These are phyloP conservation scores for Chaetogeoica ovagalla DNA, from an alignment of 2,888 invertebrate species.

Conservation along the genomic window DNA sequence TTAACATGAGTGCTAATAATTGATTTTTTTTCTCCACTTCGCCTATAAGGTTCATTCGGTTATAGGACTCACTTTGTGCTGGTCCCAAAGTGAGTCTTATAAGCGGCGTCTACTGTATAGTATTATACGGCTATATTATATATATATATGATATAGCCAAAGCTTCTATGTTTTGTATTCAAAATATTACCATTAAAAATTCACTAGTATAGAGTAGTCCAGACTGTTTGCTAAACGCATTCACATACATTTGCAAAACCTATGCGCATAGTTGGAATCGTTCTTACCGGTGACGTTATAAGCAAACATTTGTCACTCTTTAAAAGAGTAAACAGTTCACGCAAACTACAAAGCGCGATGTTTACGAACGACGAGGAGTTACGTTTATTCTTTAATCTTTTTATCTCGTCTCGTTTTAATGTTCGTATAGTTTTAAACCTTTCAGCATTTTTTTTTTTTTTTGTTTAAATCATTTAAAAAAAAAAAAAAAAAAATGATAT, in stretches of 20 bases:
- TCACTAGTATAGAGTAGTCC: neutral
- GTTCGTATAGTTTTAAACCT: neutral
- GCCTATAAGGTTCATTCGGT: too few relatives aligned
- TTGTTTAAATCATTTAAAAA: too few relatives aligned
- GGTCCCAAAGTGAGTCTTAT: too few relatives aligned
- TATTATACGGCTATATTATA: too few relatives aligned
- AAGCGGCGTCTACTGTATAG: too few relatives aligned
- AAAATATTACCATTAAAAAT: neutral
- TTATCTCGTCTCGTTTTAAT: neutral
- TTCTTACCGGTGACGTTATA: constrained; percentile 8
- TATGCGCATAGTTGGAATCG: neutral
- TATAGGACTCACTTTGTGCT: too few relatives aligned
- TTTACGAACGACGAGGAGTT: constrained; percentile 22
- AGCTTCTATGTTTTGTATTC: too few relatives aligned
- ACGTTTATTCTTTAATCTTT: constrained; percentile 23
- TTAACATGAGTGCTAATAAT: too few relatives aligned
- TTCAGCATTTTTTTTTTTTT: too few relatives aligned
- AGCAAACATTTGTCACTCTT: constrained; percentile 34
- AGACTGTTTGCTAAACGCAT: neutral
- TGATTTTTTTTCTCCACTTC: too few relatives aligned
- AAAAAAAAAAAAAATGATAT: too few relatives aligned
- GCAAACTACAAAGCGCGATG: constrained; percentile 9
- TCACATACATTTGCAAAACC: neutral
- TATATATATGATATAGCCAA: too few relatives aligned
- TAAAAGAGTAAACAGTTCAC: constrained; percentile 29